phyloP scores from a whole-genome alignment of 2,113 vertebrate species.

The Vicugna pacos region DNA sequence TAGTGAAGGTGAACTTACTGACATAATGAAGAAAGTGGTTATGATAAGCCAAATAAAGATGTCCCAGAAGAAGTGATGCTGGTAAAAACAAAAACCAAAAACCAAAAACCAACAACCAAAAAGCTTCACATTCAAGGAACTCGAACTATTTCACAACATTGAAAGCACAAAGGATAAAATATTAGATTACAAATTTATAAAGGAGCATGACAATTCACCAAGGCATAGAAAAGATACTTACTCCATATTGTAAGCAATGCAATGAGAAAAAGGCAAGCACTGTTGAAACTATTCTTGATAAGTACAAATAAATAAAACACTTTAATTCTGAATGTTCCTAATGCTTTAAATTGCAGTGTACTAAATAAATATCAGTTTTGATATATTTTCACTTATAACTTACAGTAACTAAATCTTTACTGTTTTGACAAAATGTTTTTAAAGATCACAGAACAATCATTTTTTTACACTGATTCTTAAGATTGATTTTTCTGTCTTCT shows the following conservation, averaged over 20 bases:
- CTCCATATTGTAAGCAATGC: too few species aligned
- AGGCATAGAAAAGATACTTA: background rate
- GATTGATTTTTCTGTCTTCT: background rate
- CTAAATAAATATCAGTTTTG: background rate
- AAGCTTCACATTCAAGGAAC: background rate
- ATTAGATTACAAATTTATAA: background rate
- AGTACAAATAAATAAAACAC: background rate
- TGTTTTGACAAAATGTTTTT: background rate
- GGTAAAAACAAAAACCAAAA: background rate
- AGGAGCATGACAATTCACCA: background rate
- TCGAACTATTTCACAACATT: background rate
- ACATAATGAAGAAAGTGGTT: background rate
- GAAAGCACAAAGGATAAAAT: background rate
- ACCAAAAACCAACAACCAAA: background rate
- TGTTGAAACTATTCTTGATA: background rate
- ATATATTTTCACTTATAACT: background rate
- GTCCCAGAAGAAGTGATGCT: background rate
- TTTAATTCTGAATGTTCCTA: background rate
- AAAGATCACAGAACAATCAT: background rate
- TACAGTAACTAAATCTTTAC: background rate
- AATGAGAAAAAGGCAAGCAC: background rate
- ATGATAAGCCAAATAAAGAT: background rate
- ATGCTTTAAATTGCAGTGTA: background rate
- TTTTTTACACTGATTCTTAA: background rate
- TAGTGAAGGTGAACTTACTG: background rate